Base-by-base conservation (phyloP, 2,888 invertebrate species). In the Pinctada fucata region DNA sequence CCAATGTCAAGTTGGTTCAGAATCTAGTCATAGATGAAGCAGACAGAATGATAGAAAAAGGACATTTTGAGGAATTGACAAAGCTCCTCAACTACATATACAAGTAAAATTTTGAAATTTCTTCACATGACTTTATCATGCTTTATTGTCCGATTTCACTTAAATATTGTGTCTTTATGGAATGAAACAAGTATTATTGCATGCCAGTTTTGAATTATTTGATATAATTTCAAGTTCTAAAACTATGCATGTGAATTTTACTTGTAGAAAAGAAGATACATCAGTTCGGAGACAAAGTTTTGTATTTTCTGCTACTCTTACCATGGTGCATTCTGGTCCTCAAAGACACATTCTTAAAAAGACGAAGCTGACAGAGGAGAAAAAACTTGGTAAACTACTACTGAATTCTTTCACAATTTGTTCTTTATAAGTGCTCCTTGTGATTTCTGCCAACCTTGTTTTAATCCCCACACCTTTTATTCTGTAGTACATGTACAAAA, bases 11-110 rank as follows among this genome's bases (percentile, higher is more conserved):
- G 3, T 81, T 85, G 13, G 84, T 93, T 5, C 84, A 87, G 6
- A 97, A 95, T 92, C 93, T 99, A 82, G 98, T 97, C 79, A 97
- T 99, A 85, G 99, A 99, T 92, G 99, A 99, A 94, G 99, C 99
- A 0, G 99, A 99, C 93, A 95, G 99, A 80, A 99, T 99, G 99
- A 94, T 99, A 16, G 99, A 99, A 91, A 95, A 95, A 85, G 97
- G 97, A 0, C 99, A 99, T 92, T 99, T 99, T 92, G 95, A 96
- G 84, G 99, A 99, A 93, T 92, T 99, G 2, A 95, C 96, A 47
- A 94, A 95, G 13, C 93, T 99, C 64, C 91, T 99, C 3, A 96
- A 96, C 84, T 93, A 95, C 0, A 93, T 99, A 4, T 98, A 99
- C 92, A 93, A 93, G 13, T 95, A 96, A 86, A 94, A 76, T 8